Evolutionary conservation across 2,113 vertebrate genomes (phyloP), one percentile per base, ranked within the genome.

Genomic region (Cnemophilus loriae): DNA sequence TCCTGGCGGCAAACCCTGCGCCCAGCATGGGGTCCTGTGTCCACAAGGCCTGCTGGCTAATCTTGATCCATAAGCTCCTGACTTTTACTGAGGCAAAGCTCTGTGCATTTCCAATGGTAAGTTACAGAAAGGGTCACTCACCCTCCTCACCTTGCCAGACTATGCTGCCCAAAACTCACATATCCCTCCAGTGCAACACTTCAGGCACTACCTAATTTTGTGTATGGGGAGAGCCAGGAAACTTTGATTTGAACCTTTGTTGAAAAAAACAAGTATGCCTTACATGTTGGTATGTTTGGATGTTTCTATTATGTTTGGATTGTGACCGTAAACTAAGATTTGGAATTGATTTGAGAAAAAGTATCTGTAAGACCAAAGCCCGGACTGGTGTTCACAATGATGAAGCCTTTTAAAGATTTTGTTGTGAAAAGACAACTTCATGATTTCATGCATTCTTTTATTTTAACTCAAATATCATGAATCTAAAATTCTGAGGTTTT

Each of bases 61-160:
- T 23, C 26, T 67, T 76, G 28, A 49, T 59, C 37, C 8, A 11
- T 63, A 49, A n/a, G 3, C 30, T 67, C 26, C 53, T 83, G 56
- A 63, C 6, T 4, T 4, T n/a, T 3, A 4, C 10, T 18, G 42
- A 42, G 7, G 18, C 22, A 80, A 39, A 86, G 7, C 15, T 67
- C 35, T 2, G 1, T 37, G 26, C 7, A 42, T 30, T 88, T 56
- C 26, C 1, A 1, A 9, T 7, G 22, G 8, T 39, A 7, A 68
- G 2, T 22, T 37, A 35, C 16, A 46, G 17, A 55, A 73, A 28
- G 3, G 3, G 5, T 67, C 32, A 35, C 5, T 17, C 9, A 7
- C 2, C 0, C 6, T 53, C 14, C 37, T 69, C 4, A 3, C 3
- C 10, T 88, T 70, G 22, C 4, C 10, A 57, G 8, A 7, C 10